These are phyloP conservation scores for Eurytoma californica DNA, from an alignment of 2,888 invertebrate genomes.

Conservation along the genomic window DNA sequence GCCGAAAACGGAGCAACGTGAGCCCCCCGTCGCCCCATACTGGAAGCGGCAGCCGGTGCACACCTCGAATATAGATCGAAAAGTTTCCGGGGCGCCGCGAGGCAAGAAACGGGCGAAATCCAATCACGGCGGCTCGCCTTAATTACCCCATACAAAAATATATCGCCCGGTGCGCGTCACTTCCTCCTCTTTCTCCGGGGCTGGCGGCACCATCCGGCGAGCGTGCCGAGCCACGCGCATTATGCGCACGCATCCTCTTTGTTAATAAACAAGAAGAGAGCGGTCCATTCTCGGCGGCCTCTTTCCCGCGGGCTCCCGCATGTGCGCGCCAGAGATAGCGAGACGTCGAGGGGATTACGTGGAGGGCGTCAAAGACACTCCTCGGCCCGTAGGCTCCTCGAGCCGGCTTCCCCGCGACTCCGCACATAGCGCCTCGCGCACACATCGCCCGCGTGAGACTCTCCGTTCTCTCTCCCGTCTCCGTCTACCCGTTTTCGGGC, in stretches of 20 bases:
- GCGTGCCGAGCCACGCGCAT: not conserved
- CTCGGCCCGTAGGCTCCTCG: not conserved
- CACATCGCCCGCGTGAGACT: too few species aligned
- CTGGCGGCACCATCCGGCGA: not conserved
- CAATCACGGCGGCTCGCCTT: slow-evolving; percentile 25
- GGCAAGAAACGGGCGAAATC: slow-evolving; percentile 2
- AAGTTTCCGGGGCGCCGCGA: too few species aligned
- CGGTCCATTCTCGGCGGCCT: not conserved
- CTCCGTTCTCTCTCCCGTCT: too few species aligned
- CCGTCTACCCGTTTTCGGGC: slow-evolving; percentile 4
- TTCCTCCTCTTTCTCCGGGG: not conserved
- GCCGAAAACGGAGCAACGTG: too few species aligned
- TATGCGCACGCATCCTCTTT: slow-evolving; percentile 19
- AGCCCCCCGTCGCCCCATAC: too few species aligned
- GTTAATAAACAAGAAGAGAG: slow-evolving; percentile 36
- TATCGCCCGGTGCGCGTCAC: not conserved
- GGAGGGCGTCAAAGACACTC: not conserved
- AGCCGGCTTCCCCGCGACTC: too few species aligned
- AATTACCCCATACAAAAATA: slow-evolving; percentile 15
- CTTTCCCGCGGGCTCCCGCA: slow-evolving; percentile 2
- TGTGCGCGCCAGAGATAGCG: not conserved
- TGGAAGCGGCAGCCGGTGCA: too few species aligned
- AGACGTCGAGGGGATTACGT: slow-evolving; percentile 3
- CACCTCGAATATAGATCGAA: too few species aligned
- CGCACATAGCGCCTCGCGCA: too few species aligned